These are phyloP conservation scores for Sebastes hopkinsi DNA, from an alignment of 2,797 vertebrate species.

Conservation along the genomic window DNA sequence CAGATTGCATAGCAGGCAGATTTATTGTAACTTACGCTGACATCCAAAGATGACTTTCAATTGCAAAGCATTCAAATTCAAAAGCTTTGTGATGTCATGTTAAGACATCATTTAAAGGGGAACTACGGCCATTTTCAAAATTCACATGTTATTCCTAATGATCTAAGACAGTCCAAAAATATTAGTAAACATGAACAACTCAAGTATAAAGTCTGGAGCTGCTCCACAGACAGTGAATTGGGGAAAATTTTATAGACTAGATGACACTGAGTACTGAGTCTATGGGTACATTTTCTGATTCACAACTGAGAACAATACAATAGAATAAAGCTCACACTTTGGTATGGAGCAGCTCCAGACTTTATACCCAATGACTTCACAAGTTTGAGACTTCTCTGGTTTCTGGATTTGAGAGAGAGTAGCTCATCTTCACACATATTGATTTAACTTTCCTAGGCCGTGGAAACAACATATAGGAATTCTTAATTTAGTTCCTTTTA, in stretches of 20 bases:
- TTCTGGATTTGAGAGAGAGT: background rate
- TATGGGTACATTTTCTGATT: too few species aligned
- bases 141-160: background rate
- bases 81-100: background rate
- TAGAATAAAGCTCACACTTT: too few species aligned
- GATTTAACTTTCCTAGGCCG: background rate
- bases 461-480: too few species aligned
- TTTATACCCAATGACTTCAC: too few species aligned
- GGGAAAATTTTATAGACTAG: too few species aligned
- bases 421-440: background rate
- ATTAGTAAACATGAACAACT: background rate
- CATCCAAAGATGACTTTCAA: background rate
- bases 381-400: too few species aligned
- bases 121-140: background rate
- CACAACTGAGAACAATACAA: too few species aligned
- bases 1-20: background rate
- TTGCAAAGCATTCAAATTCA: background rate
- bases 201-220: background rate
- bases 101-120: background rate
- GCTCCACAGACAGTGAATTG: background rate
- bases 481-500: background rate
- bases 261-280: too few species aligned
- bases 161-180: background rate
- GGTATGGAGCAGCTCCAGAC: too few species aligned
- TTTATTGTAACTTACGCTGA: background rate